phyloP scores from a whole-genome alignment of 2,797 vertebrate species.

The Characodon lateralis region DNA sequence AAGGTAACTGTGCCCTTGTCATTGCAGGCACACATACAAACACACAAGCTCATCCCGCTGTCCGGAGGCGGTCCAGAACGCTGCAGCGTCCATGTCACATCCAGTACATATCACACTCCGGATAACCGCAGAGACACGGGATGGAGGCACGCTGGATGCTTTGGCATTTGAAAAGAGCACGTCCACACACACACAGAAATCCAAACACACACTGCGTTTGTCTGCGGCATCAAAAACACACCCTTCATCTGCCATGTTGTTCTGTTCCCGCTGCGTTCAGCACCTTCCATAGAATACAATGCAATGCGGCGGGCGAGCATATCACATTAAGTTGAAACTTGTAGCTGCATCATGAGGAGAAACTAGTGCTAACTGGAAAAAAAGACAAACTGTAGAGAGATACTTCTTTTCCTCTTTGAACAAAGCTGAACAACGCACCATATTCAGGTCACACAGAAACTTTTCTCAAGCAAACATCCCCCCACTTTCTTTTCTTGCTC shows the following conservation, averaged over 20 bases:
- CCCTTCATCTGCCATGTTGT: constrained; percentile 37
- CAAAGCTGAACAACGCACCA: constrained; percentile 52
- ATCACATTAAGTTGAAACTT: constrained; percentile 57
- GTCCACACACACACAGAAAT: constrained; percentile 24
- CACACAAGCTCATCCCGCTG: constrained; percentile 33
- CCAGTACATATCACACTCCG: constrained; percentile 70
- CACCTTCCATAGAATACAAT: constrained; percentile 44
- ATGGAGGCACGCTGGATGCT: constrained; percentile 59
- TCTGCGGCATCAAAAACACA: constrained; percentile 31
- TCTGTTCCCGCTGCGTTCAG: constrained; percentile 42
- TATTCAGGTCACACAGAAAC: constrained; percentile 76
- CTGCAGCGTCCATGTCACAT: constrained; percentile 78
- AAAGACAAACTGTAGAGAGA: constrained; percentile 34
- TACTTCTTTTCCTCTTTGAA: constrained; percentile 49
- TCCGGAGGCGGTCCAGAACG: constrained; percentile 69
- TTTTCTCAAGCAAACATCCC: constrained; percentile 65
- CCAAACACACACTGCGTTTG: constrained; percentile 27
- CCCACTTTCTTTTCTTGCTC: constrained; percentile 30
- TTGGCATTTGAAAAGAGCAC: constrained; percentile 64
- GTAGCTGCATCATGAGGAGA: constrained; percentile 49
- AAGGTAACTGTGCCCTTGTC: constrained; percentile 82
- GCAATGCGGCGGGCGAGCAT: constrained; percentile 58
- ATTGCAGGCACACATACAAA: constrained; percentile 22
- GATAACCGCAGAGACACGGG: constrained; percentile 64
- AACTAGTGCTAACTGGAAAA: constrained; percentile 40